These are phyloP conservation scores for Alouatta palliata DNA, from an alignment of 2,113 vertebrate species.

Conservation along the genomic window DNA sequence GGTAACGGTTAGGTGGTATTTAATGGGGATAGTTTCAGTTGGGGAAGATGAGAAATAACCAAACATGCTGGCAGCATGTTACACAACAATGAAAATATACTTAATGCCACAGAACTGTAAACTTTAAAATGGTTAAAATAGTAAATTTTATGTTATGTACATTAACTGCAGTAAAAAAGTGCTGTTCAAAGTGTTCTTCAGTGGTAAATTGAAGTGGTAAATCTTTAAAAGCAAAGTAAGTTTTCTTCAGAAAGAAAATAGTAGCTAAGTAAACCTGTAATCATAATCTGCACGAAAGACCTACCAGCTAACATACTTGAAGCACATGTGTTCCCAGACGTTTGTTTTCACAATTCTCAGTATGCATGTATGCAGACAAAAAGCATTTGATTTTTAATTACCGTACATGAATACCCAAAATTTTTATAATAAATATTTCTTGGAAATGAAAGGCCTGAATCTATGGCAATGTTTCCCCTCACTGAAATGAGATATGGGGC, in stretches of 20 bases:
- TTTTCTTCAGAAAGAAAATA: neutral
- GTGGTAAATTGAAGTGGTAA: too few species aligned
- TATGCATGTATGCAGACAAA: neutral
- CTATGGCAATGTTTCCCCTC: neutral
- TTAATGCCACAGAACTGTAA: neutral
- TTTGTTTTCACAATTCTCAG: neutral
- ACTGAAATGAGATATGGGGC: slow-evolving; percentile 23
- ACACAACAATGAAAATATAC: neutral
- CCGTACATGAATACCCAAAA: neutral
- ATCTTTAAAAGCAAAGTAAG: neutral
- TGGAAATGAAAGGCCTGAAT: neutral
- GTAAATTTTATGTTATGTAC: neutral
- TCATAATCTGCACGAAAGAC: neutral
- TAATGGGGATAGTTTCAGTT: neutral
- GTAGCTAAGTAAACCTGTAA: neutral
- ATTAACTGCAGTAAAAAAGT: neutral
- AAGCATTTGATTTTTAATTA: neutral
- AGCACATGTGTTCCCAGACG: neutral
- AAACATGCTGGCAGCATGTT: neutral
- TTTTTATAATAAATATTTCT: neutral
- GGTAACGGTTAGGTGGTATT: neutral
- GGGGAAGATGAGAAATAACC: neutral
- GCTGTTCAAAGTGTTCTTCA: neutral
- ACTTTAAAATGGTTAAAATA: neutral
- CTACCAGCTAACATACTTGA: neutral